Evolutionary conservation across 2,888 invertebrate species (phyloP), one percentile per base, ranked within the genome.

Genomic region (Phyllotreta striolata): DNA sequence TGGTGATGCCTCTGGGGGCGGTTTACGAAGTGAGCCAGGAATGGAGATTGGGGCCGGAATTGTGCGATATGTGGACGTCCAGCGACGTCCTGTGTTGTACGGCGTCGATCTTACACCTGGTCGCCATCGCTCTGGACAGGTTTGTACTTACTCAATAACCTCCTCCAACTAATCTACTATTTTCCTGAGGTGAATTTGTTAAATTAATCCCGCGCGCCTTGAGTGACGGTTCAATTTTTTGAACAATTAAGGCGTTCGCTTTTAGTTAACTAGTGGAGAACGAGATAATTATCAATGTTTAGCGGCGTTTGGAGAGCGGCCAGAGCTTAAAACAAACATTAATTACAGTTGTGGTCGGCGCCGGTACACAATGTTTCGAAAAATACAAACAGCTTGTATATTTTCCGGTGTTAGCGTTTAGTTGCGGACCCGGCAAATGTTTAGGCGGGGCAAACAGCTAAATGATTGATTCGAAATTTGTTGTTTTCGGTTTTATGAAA

Each of bases 1-100:
- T 91, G 62, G 91, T 91, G 68, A 91, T 91, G 91, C 90, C 90
- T 9, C 83, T 90, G 73, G 89, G 89, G 60, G 91, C 91, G 61
- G 90, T 91, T 71, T 91, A 91, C 81, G 90, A 91, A 83, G 81
- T 81, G 44, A 89, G 88, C 69, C 87, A 89, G 78, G 87, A 91
- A 80, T 95, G 95, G 95, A 89, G 89, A 72, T 84, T 95, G 70
- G 94, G 94, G 61, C 91, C 93, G 35, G 91, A 91, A 77, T 85
- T 94, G 63, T 96, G 96, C 83, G 95, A 96, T 82, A 92, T 96
- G 89, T 96, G 95, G 95, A 94, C 95, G 37, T 92, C 92, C 39
- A 91, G 92, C 64, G 96, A 96, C 80, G 95, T 96, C 13, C 86
- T 96, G 10, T 95, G 95, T 82, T 96, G 96, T 82, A 91, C 91